Base-by-base conservation (phyloP, 1,140 invertebrate genomes). In the Anastrepha obliqua region DNA sequence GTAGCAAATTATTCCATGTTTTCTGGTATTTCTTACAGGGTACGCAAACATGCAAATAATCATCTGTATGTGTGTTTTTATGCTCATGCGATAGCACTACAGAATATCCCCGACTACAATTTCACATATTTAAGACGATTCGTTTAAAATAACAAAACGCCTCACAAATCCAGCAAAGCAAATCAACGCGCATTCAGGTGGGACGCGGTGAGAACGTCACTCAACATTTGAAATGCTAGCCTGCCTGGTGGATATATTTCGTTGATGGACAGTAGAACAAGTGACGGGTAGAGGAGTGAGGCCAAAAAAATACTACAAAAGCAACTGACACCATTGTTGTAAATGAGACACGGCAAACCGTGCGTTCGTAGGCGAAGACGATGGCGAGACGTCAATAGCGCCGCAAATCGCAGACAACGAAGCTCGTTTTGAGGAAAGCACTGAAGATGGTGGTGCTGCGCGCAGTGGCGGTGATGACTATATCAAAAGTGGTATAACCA, bases 111-210 rank as follows among this genome's bases (percentile, higher is more conserved):
- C n/a, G n/a, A 8, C 6, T 11, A 29, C 7, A 81, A 58, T 55
- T 51, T 55, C n/a, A 81, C 20, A 39, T 20, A 81, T 29, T 55
- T 81, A 55, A 81, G 4, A 51, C 44, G 8, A 81, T 81, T 55
- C n/a, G n/a, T 81, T 20, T 81, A 20, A 42, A 81, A 55, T 20
- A 81, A 51, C 74, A 81, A 81, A 20, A 55, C 47, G 51, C 17
- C 47, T 2, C 7, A 20, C 51, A 81, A 20, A 51, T 55, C 17
- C 13, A 81, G 55, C 74, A 81, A 81, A 17, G n/a, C 17, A 51
- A 81, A 17, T 20, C 17, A 55, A 20, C n/a, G 9, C 47, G 47
- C 17, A 4, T 29, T 51, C 47, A 9, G n/a, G 17, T 29, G 74
- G 3, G 51, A 11, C 44, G n/a, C 17, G 20, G 15, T 11, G 42